These are phyloP conservation scores for Drosophila subsilvestris DNA, from an alignment of 2,888 invertebrate genomes.

Conservation along the genomic window DNA sequence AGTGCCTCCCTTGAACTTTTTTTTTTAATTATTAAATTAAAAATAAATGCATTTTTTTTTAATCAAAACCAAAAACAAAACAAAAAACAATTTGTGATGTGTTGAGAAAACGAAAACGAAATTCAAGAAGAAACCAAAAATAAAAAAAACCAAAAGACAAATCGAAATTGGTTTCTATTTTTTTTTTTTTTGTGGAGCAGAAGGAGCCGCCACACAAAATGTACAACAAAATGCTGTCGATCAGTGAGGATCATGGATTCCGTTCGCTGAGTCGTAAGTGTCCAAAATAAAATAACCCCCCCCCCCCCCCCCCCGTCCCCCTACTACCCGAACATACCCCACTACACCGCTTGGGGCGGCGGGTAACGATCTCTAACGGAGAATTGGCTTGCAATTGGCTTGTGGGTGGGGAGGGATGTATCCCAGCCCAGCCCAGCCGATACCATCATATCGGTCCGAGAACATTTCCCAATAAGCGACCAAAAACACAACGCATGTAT, in stretches of 20 bases:
- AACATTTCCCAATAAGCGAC: slow-evolving; percentile 49
- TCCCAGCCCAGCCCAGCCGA: slow-evolving; percentile 5
- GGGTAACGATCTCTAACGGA: background rate
- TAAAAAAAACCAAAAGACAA: slow-evolving; percentile 16
- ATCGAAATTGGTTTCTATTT: slow-evolving; percentile 23
- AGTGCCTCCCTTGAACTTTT: slow-evolving; percentile 44
- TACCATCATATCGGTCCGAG: slow-evolving; percentile 12
- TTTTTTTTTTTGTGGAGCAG: slow-evolving; percentile 41
- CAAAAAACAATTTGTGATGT: slow-evolving; percentile 57
- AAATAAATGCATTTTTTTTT: slow-evolving; percentile 9
- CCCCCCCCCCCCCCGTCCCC: too few species aligned
- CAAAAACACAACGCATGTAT: slow-evolving; percentile 8
- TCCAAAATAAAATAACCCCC: background rate
- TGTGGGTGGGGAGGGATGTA: too few species aligned
- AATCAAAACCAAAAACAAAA: slow-evolving; percentile 12
- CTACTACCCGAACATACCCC: too few species aligned
- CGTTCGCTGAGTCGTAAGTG: slow-evolving; percentile 84
- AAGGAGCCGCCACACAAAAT: slow-evolving; percentile 46
- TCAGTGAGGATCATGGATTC: slow-evolving; percentile 85
- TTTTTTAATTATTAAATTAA: slow-evolving; percentile 10
- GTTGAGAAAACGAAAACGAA: slow-evolving; percentile 31
- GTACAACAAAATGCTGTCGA: slow-evolving; percentile 83
- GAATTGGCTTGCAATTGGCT: background rate
- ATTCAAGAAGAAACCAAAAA: slow-evolving; percentile 17
- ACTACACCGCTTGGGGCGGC: background rate